Evolutionary conservation across 2,888 invertebrate species (phyloP), one percentile per base, ranked within the genome.

Genomic region (Cylindroiulus punctatus): DNA sequence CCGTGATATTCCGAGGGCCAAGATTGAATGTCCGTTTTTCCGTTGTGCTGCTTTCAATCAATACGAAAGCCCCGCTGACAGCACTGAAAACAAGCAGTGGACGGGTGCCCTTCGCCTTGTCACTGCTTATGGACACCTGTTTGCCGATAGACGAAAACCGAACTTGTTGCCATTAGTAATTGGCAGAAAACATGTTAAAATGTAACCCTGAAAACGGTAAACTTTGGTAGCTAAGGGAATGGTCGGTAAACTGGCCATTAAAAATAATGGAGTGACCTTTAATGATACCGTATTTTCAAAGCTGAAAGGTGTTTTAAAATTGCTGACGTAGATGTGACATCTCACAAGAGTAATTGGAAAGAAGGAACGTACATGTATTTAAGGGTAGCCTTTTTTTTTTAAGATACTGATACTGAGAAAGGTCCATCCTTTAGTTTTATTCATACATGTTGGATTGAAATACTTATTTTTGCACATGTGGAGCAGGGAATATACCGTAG

Each of bases 1-100:
- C 65, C 65, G 65, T 65, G 65, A 65, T 65, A 65, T n/a, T 65
- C 65, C 65, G 65, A 65, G 26, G 65, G 12, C 65, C 65, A 12
- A 26, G 65, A 65, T 26, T 26, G 65, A 65, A 65, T 65, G 65
- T 65, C 65, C 65, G 65, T 65, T 65, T 26, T 26, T 26, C 26
- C 65, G 12, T 65, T 65, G 65, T 26, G 26, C 65, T 26, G 10
- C 65, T 3, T 65, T 65, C n/a, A 65, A 65, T 65, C 65, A 65
- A 65, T 65, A 65, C 65, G 65, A n/a, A 65, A 65, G 26, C 26
- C 65, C 26, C 14, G 26, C 65, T 65, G 65, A 26, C 65, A 65
- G 65, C 65, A 65, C 65, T 14, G 26, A 65, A 65, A 65, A 65
- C 26, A 26, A 65, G 26, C 65, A 65, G 12, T 65, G 65, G 65